These are phyloP conservation scores for Lasioglossum oenotherae DNA, from an alignment of 2,888 invertebrate genomes.

Conservation along the genomic window DNA sequence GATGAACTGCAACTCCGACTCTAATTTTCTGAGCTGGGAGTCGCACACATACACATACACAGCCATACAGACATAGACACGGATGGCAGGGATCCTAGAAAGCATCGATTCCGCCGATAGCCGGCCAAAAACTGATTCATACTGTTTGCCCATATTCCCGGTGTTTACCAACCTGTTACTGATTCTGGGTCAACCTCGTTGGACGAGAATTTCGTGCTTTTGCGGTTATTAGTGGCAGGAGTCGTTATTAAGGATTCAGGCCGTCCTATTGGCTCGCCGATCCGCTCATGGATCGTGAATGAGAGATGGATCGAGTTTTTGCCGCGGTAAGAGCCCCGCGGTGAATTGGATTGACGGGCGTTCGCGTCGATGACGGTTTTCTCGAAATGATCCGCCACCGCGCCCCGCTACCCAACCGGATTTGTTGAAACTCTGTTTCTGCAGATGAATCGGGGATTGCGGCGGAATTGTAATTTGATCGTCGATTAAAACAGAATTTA, in stretches of 20 bases:
- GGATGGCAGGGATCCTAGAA: slow-evolving; percentile 21
- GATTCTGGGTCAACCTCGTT: slow-evolving; percentile 60
- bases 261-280: slow-evolving; percentile 36
- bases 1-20: slow-evolving; percentile 42
- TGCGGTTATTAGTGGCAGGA: slow-evolving; percentile 57
- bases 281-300: slow-evolving; percentile 47
- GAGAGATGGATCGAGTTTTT: slow-evolving; percentile 35
- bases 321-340: background rate
- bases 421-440: background rate
- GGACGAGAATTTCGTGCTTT: slow-evolving; percentile 60
- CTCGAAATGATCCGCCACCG: background rate
- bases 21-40: slow-evolving; percentile 24
- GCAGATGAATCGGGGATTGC: slow-evolving; percentile 10
- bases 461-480: slow-evolving; percentile 16
- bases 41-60: background rate
- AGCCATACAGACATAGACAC: background rate
- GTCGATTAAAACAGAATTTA: slow-evolving; percentile 23
- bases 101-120: slow-evolving; percentile 55
- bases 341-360: slow-evolving; percentile 31
- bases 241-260: slow-evolving; percentile 58
- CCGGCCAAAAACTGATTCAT: slow-evolving; percentile 61
- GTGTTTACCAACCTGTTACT: slow-evolving; percentile 61
- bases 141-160: slow-evolving; percentile 50
- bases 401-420: background rate
- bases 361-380: slow-evolving; percentile 29